Conservation (phyloP, 2,888 invertebrate genomes). For the Pheosia tremula region DNA sequence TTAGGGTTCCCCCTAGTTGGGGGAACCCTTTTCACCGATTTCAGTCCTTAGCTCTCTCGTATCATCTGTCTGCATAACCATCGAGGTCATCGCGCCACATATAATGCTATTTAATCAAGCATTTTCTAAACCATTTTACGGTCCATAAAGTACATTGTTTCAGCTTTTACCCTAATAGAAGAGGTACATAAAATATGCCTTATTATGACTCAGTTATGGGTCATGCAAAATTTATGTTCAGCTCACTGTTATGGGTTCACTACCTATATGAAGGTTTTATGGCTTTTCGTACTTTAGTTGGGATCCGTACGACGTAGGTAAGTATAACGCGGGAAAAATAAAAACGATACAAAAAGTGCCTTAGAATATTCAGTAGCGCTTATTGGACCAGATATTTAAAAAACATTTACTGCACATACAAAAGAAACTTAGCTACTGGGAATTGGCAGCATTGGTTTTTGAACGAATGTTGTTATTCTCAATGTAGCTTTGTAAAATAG, state of each 20-base stretch:
- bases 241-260: conserved; percentile 31
- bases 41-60: too few species aligned
- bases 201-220: conserved; percentile 37
- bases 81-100: too few species aligned
- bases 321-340: not conserved
- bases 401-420: too few species aligned
- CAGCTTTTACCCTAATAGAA: conserved; percentile 40
- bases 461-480: too few species aligned
- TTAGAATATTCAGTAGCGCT: too few species aligned
- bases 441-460: too few species aligned
- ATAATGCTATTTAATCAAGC: not conserved
- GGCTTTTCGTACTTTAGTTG: conserved; percentile 14
- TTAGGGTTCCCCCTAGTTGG: too few species aligned
- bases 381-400: too few species aligned
- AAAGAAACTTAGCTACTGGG: too few species aligned
- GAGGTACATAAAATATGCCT: conserved; percentile 33
- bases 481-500: conserved; percentile 12
- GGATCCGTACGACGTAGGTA: not conserved
- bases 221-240: conserved; percentile 41
- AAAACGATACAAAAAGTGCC: too few species aligned
- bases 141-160: conserved; percentile 29
- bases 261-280: conserved; percentile 38
- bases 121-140: conserved; percentile 3
- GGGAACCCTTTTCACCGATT: too few species aligned
- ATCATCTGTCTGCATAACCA: too few species aligned